Base-by-base conservation (phyloP, 2,797 vertebrate genomes). In the Sus cebifrons region DNA sequence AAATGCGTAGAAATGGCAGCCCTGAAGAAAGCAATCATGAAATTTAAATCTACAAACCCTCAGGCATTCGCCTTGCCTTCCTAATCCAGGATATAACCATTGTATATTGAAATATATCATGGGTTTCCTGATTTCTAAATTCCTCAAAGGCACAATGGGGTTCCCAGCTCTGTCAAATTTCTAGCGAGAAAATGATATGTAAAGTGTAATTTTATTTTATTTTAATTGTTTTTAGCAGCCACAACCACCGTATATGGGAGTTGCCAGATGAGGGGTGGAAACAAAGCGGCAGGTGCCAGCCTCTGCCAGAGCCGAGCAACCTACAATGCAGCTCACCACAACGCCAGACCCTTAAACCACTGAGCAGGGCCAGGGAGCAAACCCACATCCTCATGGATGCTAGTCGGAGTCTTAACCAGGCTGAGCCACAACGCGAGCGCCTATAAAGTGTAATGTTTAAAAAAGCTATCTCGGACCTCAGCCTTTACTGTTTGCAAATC, bases 141-240 rank as follows among this genome's bases (percentile, higher is more conserved):
- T n/a, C 49, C n/a, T 84, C 58, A 92, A 49, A 86, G 32, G 3
- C 21, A 85, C 25, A 27, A 7, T 32, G 49, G 60, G 84, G 15
- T 70, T 4, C 52, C 36, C 60, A 83, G 20, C 9, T 94, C 78
- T 92, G 65, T 84, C 14, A 74, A 60, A 67, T 84, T 96, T 67
- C 15, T 84, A 75, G 68, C 27, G 62, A 74, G 65, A 79, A 95
- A 92, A 64, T n/a, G 2, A 83, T 16, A 75, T 23, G 74, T 21
- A 15, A 75, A 49, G 44, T 49, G 44, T 49, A 10, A 49, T 49
- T 49, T 49, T 49, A 49, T 49, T 49, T 49, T 49, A 49, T 49
- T 49, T 49, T 10, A 7, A 6, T 6, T 49, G 6, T 49, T 49
- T 49, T 49, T 49, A 49, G 9, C 44, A 10, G 44, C 44, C 44